Base-by-base conservation (phyloP, 1,140 invertebrate genomes). In the Drosophila micromelanica region DNA sequence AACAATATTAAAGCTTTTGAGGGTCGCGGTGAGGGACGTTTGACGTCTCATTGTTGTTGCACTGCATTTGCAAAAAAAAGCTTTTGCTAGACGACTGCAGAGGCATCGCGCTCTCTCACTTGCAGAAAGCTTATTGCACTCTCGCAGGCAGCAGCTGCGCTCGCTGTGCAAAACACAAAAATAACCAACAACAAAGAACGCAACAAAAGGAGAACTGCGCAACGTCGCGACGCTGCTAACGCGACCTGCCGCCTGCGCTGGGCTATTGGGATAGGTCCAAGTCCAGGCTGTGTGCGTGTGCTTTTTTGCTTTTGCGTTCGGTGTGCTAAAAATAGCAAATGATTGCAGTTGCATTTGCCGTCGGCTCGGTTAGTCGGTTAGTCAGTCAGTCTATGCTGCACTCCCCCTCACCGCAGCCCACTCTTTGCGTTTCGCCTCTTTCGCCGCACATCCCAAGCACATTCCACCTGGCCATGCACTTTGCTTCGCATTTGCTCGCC, bases 181-280 rank as follows among this genome's bases (percentile, higher is more conserved):
- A 8, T 2, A 17, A 17, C 1, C 17, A 17, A 17, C 17, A 13
- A 51, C 15, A 51, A 17, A 32, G 42, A 76, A 73, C 30, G 60
- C 32, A 35, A 35, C 8, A 71, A 54, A 67, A 79, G 68, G 69
- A 85, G 69, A 85, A 77, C 63, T 46, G 45, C 52, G 64, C 55
- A 56, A 64, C 49, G 61, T 54, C 45, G 65, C 49, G 61, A 48
- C 45, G 65, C 43, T 45, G 57, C 61, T 30, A 38, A 57, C 75
- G 45, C 78, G 74, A 89, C 82, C 82, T 87, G 76, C 78, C 82
- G 76, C 63, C 64, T 63, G 76, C 59, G 52, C 49, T 70, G 51
- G 38, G 73, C 71, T 68, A 73, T 86, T 86, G 82, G 84, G 82
- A 87, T 86, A 86, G 82, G 82, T 86, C 82, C 76, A 81, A 76